A percentile compares a stretch with the other conserved stretches of the same genome.
Conservation (phyloP, 2,113 vertebrate genomes). For the Australoheros scitulus region DNA sequence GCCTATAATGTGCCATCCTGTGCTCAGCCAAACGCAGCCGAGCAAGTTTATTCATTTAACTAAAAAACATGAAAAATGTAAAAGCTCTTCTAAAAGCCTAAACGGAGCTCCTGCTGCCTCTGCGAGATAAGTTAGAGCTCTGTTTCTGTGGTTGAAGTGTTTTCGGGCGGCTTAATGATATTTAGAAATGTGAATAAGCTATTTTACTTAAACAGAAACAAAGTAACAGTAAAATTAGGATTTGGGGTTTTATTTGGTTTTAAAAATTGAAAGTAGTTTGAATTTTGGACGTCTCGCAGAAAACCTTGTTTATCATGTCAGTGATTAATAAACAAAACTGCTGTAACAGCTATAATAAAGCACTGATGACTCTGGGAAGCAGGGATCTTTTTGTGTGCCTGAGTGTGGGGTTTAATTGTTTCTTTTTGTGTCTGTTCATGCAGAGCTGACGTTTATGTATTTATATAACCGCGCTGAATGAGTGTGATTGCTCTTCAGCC, state of each 20-base stretch:
- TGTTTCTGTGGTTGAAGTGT: background rate
- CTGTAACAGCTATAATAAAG: background rate
- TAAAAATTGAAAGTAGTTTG: too few species aligned
- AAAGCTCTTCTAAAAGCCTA: background rate
- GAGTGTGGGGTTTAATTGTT: background rate
- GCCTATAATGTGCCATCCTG: background rate
- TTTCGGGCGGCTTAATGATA: background rate
- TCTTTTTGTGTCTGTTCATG: background rate
- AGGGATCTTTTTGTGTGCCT: background rate
- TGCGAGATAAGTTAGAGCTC: rapidly evolving
- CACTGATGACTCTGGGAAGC: background rate
- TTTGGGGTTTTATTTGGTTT: background rate
- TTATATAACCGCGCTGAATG: background rate
- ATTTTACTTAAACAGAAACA: rapidly evolving
- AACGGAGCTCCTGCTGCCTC: background rate
- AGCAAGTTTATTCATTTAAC: background rate
- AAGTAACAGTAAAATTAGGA: background rate
- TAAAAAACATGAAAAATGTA: background rate
- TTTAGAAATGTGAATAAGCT: background rate
- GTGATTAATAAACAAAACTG: background rate
- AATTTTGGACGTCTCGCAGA: background rate
- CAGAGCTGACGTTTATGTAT: conserved; percentile 5
- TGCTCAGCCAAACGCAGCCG: background rate
- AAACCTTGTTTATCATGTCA: background rate
- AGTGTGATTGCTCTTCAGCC: background rate